Evolutionary conservation across 2,888 invertebrate species (phyloP), one percentile per base, ranked within the genome.

Genomic region (Cabera pusaria): DNA sequence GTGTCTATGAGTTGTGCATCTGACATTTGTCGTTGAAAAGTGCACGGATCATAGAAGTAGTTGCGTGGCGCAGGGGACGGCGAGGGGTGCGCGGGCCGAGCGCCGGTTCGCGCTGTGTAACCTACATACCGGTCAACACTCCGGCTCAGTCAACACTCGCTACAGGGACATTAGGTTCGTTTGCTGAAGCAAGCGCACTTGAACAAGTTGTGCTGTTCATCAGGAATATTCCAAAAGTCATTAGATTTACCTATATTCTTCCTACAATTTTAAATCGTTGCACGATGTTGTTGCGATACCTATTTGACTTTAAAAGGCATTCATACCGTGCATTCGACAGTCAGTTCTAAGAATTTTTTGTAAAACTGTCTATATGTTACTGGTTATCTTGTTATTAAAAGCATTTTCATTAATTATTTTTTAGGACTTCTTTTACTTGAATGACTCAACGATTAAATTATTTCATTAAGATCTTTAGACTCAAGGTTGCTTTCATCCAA

Each of bases 71-170:
- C 57, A 67, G 23, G 52, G 58, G 52, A 52, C 32, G 52, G 39
- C 52, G 49, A 44, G 38, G 49, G 47, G 47, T 57, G 36, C 56
- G 54, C 59, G 65, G 49, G 68, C 55, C 12, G 66, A 55, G 67
- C 69, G 77, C 65, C 68, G 75, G 78, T 78, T 78, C 76, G 85
- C 77, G 84, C 83, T 59, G 74, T 72, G 82, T 87, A 86, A 87
- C 88, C 88, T 86, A 88, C 81, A 88, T 88, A 80, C 87, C 87
- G 88, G 88, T 88, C 88, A 88, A 83, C 87, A 88, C 87, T 87
- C 88, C 88, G 86, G 66, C 85, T 79, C 87, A 88, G 87, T 87
- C 88, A 87, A 88, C 88, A 88, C 82, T 86, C 88, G 87, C 84
- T 84, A 85, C 88, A 88, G 88, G 87, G 88, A 85, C 87, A 81